A percentile compares a stretch with the other conserved stretches of the same genome.
These are phyloP conservation scores for Benitochromis conjunctus DNA, from an alignment of 2,113 vertebrate species.

Conservation along the genomic window DNA sequence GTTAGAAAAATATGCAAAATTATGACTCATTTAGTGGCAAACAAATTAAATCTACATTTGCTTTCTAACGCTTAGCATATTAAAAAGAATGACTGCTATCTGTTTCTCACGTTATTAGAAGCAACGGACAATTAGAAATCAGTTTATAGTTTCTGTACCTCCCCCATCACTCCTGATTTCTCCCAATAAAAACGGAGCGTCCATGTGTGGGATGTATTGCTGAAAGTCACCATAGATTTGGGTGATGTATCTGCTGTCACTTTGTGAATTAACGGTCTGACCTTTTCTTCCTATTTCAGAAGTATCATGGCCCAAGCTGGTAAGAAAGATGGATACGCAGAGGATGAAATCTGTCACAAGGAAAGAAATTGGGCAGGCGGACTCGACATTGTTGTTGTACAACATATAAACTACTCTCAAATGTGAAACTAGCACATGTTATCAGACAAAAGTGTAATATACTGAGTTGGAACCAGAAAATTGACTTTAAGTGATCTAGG, in stretches of 20 bases:
- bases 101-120: neutral
- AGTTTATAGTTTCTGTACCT: neutral
- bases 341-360: slow-evolving; percentile 42
- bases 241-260: slow-evolving; percentile 65
- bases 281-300: slow-evolving; percentile 64
- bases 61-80: neutral
- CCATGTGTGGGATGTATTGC: slow-evolving; percentile 38
- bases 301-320: slow-evolving; percentile 48
- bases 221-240: slow-evolving; percentile 56
- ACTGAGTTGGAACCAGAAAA: neutral
- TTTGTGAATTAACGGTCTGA: slow-evolving; percentile 62
- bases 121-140: neutral
- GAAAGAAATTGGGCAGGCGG: slow-evolving; percentile 3
- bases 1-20: neutral
- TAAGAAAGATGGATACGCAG: slow-evolving; percentile 63
- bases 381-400: neutral
- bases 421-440: neutral
- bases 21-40: neutral
- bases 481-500: neutral
- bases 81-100: neutral
- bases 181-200: slow-evolving; percentile 31
- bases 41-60: neutral
- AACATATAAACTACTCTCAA: slow-evolving; percentile 1
- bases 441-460: neutral
- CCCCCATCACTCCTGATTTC: neutral